phyloP scores from a whole-genome alignment of 2,797 vertebrate species.

The Mastacembelus armatus region DNA sequence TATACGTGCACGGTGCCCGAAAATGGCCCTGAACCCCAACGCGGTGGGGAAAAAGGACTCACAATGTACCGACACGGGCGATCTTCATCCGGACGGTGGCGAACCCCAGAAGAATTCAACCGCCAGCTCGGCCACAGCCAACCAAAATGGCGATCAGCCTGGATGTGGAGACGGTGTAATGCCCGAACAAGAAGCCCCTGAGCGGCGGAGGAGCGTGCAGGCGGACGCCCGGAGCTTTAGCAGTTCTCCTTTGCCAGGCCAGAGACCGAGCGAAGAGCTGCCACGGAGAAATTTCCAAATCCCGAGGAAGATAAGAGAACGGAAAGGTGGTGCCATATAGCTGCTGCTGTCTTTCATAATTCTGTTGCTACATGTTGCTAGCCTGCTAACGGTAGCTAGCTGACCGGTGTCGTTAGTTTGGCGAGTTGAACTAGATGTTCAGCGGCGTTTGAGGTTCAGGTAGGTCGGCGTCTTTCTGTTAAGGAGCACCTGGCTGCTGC shows the following conservation, averaged over 20 bases:
- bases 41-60: slow-evolving; percentile 77
- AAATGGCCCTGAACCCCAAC: slow-evolving; percentile 85
- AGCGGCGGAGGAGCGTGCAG: slow-evolving; percentile 78
- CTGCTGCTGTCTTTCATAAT: slow-evolving; percentile 73
- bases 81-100: slow-evolving; percentile 67
- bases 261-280: slow-evolving; percentile 78
- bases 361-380: slow-evolving; percentile 72
- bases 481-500: too few relatives aligned
- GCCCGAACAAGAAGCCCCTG: slow-evolving; percentile 83
- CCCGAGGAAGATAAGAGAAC: slow-evolving; percentile 84
- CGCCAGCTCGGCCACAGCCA: slow-evolving; percentile 85
- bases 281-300: slow-evolving; percentile 84
- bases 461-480: neutral
- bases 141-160: slow-evolving; percentile 89
- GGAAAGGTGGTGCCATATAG: slow-evolving; percentile 84
- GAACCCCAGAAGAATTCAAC: slow-evolving; percentile 80
- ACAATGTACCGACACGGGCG: slow-evolving; percentile 65
- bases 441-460: neutral
- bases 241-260: slow-evolving; percentile 73
- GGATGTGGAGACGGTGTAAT: slow-evolving; percentile 85
- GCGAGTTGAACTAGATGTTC: slow-evolving; percentile 4
- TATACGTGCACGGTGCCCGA: slow-evolving; percentile 73
- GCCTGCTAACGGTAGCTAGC: slow-evolving; percentile 62
- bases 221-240: slow-evolving; percentile 74
- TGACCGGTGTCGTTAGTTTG: slow-evolving; percentile 15